phyloP scores from a whole-genome alignment of 2,888 invertebrate genomes.

The Muschampia plurimacula region DNA sequence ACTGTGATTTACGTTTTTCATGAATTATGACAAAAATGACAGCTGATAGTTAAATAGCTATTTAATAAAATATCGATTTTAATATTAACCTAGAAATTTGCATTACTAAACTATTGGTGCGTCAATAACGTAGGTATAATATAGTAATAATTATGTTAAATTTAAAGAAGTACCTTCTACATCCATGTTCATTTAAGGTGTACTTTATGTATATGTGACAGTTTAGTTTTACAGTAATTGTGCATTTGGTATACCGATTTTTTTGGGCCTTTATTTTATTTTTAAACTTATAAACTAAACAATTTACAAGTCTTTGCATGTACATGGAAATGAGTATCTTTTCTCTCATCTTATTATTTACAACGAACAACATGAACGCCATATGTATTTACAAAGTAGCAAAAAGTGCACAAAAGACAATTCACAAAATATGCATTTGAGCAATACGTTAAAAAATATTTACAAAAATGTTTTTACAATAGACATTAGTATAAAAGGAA shows the following conservation, averaged over 20 bases:
- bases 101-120: conserved; percentile 73
- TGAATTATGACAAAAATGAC: conserved; percentile 33
- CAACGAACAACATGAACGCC: conserved; percentile 59
- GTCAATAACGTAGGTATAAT: conserved; percentile 46
- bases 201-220: conserved; percentile 61
- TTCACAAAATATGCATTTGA: conserved; percentile 86
- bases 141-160: neutral
- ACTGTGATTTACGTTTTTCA: neutral
- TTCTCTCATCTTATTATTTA: conserved; percentile 70
- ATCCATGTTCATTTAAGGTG: conserved; percentile 49
- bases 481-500: conserved; percentile 48
- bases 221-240: conserved; percentile 73
- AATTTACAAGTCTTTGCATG: conserved; percentile 53
- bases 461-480: conserved; percentile 75
- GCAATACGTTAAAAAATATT: conserved; percentile 82
- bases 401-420: conserved; percentile 84
- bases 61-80: conserved; percentile 5
- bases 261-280: conserved; percentile 72
- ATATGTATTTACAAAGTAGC: conserved; percentile 78
- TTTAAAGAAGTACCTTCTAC: neutral
- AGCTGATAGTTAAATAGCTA: conserved; percentile 11
- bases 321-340: conserved; percentile 60
- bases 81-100: conserved; percentile 56
- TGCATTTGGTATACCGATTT: conserved; percentile 80
- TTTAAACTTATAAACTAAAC: conserved; percentile 63